Percentiles rank a stretch among this genome's conserved stretches.
Evolutionary conservation across 2,888 invertebrate genomes (phyloP).

Genomic region (Amphipyra berbera): DNA sequence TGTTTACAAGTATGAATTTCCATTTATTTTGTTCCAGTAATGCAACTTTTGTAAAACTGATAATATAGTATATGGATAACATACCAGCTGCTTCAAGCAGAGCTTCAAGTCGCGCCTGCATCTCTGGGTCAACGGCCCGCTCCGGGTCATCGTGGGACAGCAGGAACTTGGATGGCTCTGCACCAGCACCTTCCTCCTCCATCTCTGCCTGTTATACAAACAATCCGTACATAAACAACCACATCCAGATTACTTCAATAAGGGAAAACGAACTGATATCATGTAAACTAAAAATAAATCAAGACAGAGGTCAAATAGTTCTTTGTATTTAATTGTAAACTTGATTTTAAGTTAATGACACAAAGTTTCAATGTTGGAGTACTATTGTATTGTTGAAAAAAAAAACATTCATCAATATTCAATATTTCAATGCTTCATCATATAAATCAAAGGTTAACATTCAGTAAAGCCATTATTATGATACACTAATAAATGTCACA

Average conservation of each 20-base stretch:
- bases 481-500: slow-evolving; percentile 44
- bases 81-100: slow-evolving; percentile 96
- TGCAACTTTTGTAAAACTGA: slow-evolving; percentile 5
- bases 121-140: slow-evolving; percentile 94
- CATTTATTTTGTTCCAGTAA: not conserved
- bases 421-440: slow-evolving; percentile 25
- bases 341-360: slow-evolving; percentile 13
- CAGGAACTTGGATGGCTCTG: slow-evolving; percentile 87
- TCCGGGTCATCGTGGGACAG: slow-evolving; percentile 91
- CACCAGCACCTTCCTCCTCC: slow-evolving; percentile 85
- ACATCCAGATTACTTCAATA: not conserved
- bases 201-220: slow-evolving; percentile 82
- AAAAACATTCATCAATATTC: slow-evolving; percentile 24
- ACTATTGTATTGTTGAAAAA: slow-evolving; percentile 6
- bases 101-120: slow-evolving; percentile 97
- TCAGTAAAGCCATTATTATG: slow-evolving; percentile 48
- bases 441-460: slow-evolving; percentile 36
- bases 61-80: slow-evolving; percentile 46
- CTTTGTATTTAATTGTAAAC: slow-evolving; percentile 9
- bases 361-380: slow-evolving; percentile 2
- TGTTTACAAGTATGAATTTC: not conserved
- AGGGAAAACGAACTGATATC: not conserved
- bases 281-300: slow-evolving; percentile 1
- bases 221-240: slow-evolving; percentile 1
- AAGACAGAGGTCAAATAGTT: slow-evolving; percentile 3